Conservation (phyloP, 2,888 invertebrate genomes). For the Melieria picta region DNA sequence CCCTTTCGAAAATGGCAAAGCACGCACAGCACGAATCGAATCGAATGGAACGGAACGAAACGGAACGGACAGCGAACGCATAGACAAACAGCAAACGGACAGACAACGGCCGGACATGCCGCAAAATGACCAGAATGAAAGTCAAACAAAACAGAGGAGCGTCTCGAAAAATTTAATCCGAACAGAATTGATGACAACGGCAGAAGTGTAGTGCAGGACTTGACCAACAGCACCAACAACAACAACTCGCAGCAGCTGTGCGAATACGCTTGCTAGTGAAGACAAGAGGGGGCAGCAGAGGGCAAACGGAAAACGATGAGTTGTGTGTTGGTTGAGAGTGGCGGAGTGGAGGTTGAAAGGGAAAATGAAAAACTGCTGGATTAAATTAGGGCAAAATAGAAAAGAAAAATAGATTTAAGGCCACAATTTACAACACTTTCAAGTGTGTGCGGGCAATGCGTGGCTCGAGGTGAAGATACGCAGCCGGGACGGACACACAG, state of each 20-base stretch:
- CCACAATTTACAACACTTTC: conserved; percentile 3
- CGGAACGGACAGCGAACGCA: not conserved
- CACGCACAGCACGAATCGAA: no score
- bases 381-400: conserved; percentile 22
- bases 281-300: not conserved
- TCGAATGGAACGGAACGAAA: no score
- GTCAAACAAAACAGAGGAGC: not conserved
- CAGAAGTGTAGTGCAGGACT: no score
- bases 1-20: no score
- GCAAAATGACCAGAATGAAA: not conserved
- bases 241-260: not conserved
- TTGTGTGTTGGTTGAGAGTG: no score
- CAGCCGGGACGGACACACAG: conserved; percentile 3
- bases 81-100: conserved; percentile 11
- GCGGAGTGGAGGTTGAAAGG: no score
- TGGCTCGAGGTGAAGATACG: not conserved
- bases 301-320: no score
- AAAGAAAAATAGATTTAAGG: not conserved
- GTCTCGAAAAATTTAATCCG: conserved; percentile 12
- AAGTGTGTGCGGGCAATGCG: conserved; percentile 15
- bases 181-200: conserved; percentile 20
- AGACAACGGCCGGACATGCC: not conserved
- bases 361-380: not conserved
- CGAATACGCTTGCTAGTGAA: not conserved
- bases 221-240: not conserved